Base-by-base conservation (phyloP, 2,113 vertebrate genomes). In the Leucoraja erinaceus region DNA sequence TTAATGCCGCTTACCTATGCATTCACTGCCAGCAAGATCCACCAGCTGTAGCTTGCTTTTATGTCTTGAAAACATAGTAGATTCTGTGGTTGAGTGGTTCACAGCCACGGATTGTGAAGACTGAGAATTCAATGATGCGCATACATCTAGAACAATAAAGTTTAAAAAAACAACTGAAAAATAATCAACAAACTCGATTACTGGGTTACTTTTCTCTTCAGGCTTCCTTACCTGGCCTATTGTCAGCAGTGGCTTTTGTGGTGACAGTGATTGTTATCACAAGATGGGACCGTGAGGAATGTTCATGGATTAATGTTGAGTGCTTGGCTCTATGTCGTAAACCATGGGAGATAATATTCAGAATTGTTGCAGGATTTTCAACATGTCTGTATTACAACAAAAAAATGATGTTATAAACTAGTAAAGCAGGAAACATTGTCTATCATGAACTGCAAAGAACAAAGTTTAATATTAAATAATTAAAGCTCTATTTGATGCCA, bases 201-300 rank as follows among this genome's bases (percentile, higher is more conserved):
- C 2, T 31, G 5, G 59, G n/a, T 31, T 18, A n/a, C 31, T 88
- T 88, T 54, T 31, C 47, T 59, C 25, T 56, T 59, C 28, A 18
- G n/a, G n/a, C n/a, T 31, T 88, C 28, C 96, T 96, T 94, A 97
- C 97, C 94, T 12, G 95, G 93, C 88, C 94, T 94, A 93, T 96
- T 93, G 22, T 94, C 94, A 38, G 94, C 93, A 92, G 94, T 94
- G 90, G 94, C 95, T 94, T 95, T 93, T 91, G 96, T 94, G 33
- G 95, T 97, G 93, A 97, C 86, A 0, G 96, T 96, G 93, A 98
- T 94, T 0, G 96, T 97, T 31, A 98, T 94, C 0, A 98, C 94
- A 93, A 98, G 96, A 94, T 98, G 98, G 54, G 97, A 98, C 78
- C 97, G 96, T 3, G 98, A 98, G 0, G 97, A 98, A 93, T 96